phyloP scores from a whole-genome alignment of 1,140 invertebrate genomes.

The Mactra quadrangularis region DNA sequence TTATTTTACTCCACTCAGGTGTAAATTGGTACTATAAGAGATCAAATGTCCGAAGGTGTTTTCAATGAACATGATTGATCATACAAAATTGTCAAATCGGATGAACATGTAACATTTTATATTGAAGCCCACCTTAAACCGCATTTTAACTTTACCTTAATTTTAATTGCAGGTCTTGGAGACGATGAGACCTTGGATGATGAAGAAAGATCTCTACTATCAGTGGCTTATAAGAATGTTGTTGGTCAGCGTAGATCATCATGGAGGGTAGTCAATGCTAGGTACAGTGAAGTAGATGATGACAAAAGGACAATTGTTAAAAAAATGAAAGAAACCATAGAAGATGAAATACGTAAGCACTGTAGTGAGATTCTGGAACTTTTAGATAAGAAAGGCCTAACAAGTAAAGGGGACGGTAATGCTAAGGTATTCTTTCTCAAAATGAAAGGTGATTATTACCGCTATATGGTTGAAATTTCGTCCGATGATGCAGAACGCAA shows the following conservation, averaged over 20 bases:
- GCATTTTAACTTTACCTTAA: too few species aligned
- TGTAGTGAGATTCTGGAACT: conserved; percentile 98
- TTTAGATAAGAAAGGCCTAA: conserved; percentile 98
- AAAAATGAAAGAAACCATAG: conserved; percentile 97
- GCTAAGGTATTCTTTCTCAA: conserved; percentile 99
- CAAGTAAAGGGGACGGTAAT: conserved; percentile 78
- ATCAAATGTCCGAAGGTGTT: too few species aligned
- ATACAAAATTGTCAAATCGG: too few species aligned
- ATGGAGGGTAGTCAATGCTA: conserved; percentile 99
- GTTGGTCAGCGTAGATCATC: conserved; percentile 98
- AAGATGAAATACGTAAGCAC: conserved; percentile 98
- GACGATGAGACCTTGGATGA: conserved; percentile 69
- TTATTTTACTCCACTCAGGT: too few species aligned
- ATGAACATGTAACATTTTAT: too few species aligned
- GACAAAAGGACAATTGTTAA: conserved; percentile 87
- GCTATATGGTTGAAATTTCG: conserved; percentile 99
- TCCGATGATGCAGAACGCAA: conserved; percentile 88
- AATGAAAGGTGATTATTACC: conserved; percentile 99
- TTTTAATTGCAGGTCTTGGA: conserved; percentile 32
- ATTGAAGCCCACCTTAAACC: too few species aligned
- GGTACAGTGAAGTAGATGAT: conserved; percentile 99
- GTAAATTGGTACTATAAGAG: too few species aligned
- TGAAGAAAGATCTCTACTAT: conserved; percentile 96
- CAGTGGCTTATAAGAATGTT: conserved; percentile 99
- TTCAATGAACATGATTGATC: too few species aligned